A percentile compares a stretch with the other conserved stretches of the same genome.
Evolutionary conservation across 2,797 vertebrate genomes (phyloP).

Genomic region (Podarcis siculus): DNA sequence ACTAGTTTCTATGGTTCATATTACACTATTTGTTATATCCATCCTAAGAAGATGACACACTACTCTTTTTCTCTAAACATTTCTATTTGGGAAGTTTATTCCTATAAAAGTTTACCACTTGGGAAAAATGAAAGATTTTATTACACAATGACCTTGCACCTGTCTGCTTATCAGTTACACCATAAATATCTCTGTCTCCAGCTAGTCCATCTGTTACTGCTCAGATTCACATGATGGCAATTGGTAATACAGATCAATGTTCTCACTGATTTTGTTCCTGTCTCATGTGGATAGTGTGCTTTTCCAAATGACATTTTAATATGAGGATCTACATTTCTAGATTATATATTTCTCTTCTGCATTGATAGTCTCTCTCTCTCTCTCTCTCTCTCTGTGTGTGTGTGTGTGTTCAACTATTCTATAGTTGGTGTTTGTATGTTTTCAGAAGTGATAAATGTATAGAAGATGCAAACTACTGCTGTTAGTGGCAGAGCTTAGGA

Average conservation of each 20-base stretch:
- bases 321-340: not conserved
- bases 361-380: not conserved
- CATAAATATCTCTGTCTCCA: not conserved
- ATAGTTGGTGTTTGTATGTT: no score
- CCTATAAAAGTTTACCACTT: not conserved
- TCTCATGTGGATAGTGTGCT: not conserved
- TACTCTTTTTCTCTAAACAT: not conserved
- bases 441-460: not conserved
- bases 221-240: not conserved
- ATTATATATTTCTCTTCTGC: not conserved
- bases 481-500: no score
- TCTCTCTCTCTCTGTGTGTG: not conserved
- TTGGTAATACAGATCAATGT: not conserved
- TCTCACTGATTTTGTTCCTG: not conserved
- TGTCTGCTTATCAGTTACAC: slow-evolving; percentile 3
- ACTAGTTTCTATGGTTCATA: not conserved
- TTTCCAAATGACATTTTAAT: not conserved
- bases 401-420: no score
- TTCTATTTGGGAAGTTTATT: not conserved
- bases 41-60: not conserved
- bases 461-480: not conserved
- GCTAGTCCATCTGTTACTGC: not conserved
- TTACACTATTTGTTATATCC: not conserved
- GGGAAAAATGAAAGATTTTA: slow-evolving; percentile 18
- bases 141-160: slow-evolving; percentile 3